Base-by-base conservation (phyloP, 2,888 invertebrate genomes). In the Anticlea derivata region DNA sequence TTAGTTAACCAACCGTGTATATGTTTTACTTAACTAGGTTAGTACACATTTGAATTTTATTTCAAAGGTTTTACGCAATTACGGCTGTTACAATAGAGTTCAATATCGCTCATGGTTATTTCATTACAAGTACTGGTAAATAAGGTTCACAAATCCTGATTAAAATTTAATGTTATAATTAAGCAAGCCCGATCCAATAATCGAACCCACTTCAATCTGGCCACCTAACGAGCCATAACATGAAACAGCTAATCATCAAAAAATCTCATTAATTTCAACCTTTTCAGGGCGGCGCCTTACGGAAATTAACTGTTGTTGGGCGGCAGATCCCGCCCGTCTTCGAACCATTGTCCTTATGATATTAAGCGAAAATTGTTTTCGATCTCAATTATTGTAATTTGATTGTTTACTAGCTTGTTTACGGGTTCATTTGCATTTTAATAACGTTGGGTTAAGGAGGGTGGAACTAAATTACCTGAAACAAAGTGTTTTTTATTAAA, bases 171-270 rank as follows among this genome's bases (percentile, higher is more conserved):
- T n/a, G 13, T 17, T 10, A 12, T 29, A 44, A 44, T 35, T 22
- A 5, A 7, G 10, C 5, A 38, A 38, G 17, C 23, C 17, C 13
- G 20, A 34, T 33, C 47, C 38, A 12, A 38, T 43, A 47, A 52
- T 52, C 51, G 41, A 52, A 52, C 41, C 40, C 41, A 37, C 33
- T 34, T 47, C 43, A 58, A 58, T 58, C 52, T 50, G 50, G 34
- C 38, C 37, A 49, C 35, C 27, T 49, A 46, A 43, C 50, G 40
- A 55, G 40, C 48, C 53, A 44, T 54, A 41, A 50, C 44, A 35
- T 31, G 50, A 50, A 51, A 58, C 58, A 56, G 50, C 53, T 58
- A 50, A 60, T 60, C 47, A 56, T 56, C 50, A 54, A 43, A 58
- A 55, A 52, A 44, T 35, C 44, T 49, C 48, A 53, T 53, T 53